A percentile compares a stretch with the other conserved stretches of the same genome.
Evolutionary conservation across 2,113 vertebrate species (phyloP).

Genomic region (Micromys minutus): DNA sequence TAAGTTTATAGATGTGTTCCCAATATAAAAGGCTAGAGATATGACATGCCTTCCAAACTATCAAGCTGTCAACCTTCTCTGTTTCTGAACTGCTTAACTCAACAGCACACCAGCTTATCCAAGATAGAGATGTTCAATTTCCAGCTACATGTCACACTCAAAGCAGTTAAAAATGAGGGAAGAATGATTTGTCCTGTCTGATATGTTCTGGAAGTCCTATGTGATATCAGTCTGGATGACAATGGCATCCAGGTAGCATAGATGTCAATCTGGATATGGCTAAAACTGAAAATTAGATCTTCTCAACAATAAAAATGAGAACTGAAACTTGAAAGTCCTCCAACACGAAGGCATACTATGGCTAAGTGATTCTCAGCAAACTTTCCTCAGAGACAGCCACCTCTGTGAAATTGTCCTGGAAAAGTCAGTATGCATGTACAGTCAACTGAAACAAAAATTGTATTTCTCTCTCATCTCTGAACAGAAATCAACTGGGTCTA

Average conservation of each 20-base stretch:
- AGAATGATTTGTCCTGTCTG: neutral
- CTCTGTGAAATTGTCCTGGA: too few relatives aligned
- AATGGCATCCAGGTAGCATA: neutral
- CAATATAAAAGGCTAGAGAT: neutral
- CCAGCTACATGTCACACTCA: neutral
- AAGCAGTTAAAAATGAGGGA: neutral
- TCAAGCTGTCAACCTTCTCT: neutral
- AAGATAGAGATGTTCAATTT: neutral
- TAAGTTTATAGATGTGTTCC: neutral
- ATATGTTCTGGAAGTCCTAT: neutral
- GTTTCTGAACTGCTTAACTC: neutral
- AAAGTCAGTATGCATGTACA: neutral
- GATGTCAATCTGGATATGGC: neutral
- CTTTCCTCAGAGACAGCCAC: neutral
- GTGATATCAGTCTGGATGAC: neutral
- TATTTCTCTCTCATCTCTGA: neutral
- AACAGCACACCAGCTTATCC: neutral
- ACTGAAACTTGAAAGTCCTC: neutral
- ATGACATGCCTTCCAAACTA: neutral
- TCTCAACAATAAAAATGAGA: neutral
- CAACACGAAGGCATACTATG: neutral
- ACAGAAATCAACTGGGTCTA: neutral
- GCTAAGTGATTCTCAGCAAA: neutral
- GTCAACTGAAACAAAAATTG: neutral
- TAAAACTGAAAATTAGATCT: neutral